A percentile compares a stretch with the other conserved stretches of the same genome.
These are phyloP conservation scores for Urechis unicinctus DNA, from an alignment of 2,888 invertebrate genomes.

Conservation along the genomic window DNA sequence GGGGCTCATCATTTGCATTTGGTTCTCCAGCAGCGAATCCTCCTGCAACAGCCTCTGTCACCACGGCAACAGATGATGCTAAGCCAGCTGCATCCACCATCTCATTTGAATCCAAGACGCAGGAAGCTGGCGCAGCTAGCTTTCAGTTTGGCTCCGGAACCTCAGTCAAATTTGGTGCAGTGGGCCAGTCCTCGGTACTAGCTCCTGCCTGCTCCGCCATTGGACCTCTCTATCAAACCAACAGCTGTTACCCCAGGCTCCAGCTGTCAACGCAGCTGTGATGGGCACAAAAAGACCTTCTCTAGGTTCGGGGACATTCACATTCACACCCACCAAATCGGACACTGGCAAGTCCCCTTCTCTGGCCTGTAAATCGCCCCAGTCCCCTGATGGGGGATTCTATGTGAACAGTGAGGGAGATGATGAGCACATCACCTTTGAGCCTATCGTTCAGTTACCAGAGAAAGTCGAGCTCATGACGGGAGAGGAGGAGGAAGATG, in stretches of 20 bases:
- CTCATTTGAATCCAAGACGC: not conserved
- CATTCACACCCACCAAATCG: no score
- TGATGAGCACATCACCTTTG: conserved; percentile 69
- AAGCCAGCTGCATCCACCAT: not conserved
- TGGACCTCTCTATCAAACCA: no score
- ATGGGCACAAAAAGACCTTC: no score
- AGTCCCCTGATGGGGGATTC: conserved; percentile 31
- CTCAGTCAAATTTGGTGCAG: no score
- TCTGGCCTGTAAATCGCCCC: no score
- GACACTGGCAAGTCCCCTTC: no score
- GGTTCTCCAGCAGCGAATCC: not conserved
- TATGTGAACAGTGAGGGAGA: conserved; percentile 57
- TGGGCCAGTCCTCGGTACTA: no score
- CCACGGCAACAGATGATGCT: not conserved
- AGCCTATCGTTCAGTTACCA: conserved; percentile 51
- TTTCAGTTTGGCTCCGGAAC: not conserved
- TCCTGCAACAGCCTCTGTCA: not conserved
- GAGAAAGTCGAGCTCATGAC: conserved; percentile 61
- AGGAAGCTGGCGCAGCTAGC: not conserved
- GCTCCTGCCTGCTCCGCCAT: no score
- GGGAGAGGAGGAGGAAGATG: conserved; percentile 81
- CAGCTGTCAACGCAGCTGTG: no score
- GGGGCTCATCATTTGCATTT: not conserved
- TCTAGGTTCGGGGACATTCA: conserved; percentile 1
- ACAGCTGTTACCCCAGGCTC: no score